phyloP scores from a whole-genome alignment of 2,888 invertebrate genomes.

The Taenaris catops region DNA sequence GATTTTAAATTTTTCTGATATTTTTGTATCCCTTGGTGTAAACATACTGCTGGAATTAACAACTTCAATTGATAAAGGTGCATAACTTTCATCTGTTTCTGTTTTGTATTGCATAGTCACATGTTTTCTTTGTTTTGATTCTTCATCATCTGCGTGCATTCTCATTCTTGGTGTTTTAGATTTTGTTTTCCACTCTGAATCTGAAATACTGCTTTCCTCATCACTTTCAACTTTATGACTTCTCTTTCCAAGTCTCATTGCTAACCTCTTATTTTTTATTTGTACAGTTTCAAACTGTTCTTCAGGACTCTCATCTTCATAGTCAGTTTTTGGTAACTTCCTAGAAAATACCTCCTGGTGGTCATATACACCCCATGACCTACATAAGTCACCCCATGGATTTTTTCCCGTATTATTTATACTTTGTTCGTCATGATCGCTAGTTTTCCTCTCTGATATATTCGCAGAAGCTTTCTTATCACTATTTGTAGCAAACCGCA shows the following conservation, averaged over 20 bases:
- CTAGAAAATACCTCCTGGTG: constrained; percentile 75
- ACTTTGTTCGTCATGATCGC: constrained; percentile 36
- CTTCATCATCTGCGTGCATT: constrained; percentile 94
- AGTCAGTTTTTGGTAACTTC: constrained; percentile 45
- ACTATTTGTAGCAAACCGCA: constrained; percentile 87
- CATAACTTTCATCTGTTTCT: constrained; percentile 41
- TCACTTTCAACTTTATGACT: constrained; percentile 44
- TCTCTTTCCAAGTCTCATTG: constrained; percentile 60
- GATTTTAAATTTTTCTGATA: constrained; percentile 60
- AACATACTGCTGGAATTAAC: constrained; percentile 47
- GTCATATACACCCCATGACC: constrained; percentile 84
- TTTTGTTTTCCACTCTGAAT: constrained; percentile 79
- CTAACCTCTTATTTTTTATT: constrained; percentile 56
- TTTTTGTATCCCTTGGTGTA: constrained; percentile 42
- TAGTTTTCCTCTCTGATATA: constrained; percentile 33
- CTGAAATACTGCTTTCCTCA: constrained; percentile 66
- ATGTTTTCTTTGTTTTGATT: constrained; percentile 71
- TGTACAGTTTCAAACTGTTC: constrained; percentile 37
- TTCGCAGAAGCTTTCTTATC: constrained; percentile 85
- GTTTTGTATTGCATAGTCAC: constrained; percentile 30
- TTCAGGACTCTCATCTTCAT: constrained; percentile 39
- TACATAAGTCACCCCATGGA: constrained; percentile 87
- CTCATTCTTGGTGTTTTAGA: constrained; percentile 87
- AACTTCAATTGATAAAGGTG: constrained; percentile 66
- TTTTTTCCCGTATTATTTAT: constrained; percentile 75